Evolutionary conservation across 1,140 invertebrate genomes (phyloP).

Genomic region (Drosophila simulans): DNA sequence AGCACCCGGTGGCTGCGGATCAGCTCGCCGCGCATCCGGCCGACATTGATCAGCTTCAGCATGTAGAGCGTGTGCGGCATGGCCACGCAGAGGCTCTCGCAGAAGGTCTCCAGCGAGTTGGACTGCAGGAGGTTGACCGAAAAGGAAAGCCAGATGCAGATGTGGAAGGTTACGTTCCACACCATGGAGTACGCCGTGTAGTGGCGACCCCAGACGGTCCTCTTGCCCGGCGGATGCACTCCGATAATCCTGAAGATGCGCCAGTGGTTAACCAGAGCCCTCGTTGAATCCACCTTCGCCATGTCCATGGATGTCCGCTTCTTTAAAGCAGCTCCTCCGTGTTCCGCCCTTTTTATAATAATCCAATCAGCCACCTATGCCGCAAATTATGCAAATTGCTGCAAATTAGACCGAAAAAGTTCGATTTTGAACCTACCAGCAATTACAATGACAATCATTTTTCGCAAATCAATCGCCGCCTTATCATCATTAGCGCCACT

Average conservation of each 20-base stretch:
- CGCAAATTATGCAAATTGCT: constrained; percentile 67
- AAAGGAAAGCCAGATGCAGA: constrained; percentile 13
- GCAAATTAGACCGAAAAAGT: constrained; percentile 51
- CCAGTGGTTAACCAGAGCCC: constrained; percentile 56
- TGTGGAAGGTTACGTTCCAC: background rate
- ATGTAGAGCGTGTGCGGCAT: constrained; percentile 25
- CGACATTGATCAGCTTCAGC: constrained; percentile 49
- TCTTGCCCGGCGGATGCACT: constrained; percentile 19
- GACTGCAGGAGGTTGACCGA: constrained; percentile 22
- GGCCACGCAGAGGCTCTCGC: constrained; percentile 50
- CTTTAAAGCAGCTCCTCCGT: background rate
- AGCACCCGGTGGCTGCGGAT: constrained; percentile 27
- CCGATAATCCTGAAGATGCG: constrained; percentile 50
- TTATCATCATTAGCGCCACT: too few relatives aligned
- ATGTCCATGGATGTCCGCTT: background rate
- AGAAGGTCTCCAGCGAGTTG: constrained; percentile 39
- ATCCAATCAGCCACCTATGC: background rate
- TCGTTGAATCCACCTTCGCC: constrained; percentile 39
- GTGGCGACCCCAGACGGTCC: constrained; percentile 25
- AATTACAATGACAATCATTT: constrained; percentile 18
- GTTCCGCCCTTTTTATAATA: constrained; percentile 48
- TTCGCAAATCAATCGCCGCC: background rate
- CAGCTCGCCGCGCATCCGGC: constrained; percentile 17
- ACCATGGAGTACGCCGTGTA: constrained; percentile 47
- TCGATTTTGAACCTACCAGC: constrained; percentile 1